phyloP scores from a whole-genome alignment of 2,888 invertebrate genomes.

The Iselma pallidipennis region DNA sequence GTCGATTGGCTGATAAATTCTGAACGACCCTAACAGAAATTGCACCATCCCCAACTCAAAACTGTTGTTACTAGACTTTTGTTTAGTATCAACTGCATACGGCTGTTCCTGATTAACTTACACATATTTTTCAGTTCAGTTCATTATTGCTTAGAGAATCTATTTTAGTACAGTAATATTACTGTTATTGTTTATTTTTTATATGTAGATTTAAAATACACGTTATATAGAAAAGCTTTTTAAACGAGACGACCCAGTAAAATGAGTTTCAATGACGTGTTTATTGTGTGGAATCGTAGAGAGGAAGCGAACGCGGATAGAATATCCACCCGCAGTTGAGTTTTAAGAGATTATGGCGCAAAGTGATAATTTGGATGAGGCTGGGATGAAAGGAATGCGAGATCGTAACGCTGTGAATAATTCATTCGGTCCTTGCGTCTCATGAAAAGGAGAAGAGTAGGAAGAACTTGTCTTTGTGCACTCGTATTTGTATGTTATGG shows the following conservation, averaged over 20 bases:
- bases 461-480: not conserved
- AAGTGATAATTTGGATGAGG: constrained; percentile 51
- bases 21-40: not conserved
- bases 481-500: not conserved
- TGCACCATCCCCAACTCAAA: constrained; percentile 6
- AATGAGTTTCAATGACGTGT: constrained; percentile 49
- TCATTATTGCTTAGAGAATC: too few relatives aligned
- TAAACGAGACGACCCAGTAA: constrained; percentile 33
- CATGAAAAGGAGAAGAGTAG: not conserved
- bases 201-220: not conserved
- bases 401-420: constrained; percentile 44
- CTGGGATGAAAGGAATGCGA: constrained; percentile 42
- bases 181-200: not conserved
- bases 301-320: constrained; percentile 36
- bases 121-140: too few relatives aligned
- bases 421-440: constrained; percentile 38
- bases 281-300: constrained; percentile 42
- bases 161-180: not conserved
- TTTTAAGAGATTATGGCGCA: constrained; percentile 50
- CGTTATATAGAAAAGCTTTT: constrained; percentile 13
- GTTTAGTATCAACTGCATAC: not conserved
- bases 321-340: constrained; percentile 40
- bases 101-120: not conserved
- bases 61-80: not conserved
- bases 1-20: constrained; percentile 21